Evolutionary conservation across 2,888 invertebrate genomes (phyloP).

Genomic region (Drosophila mercatorum): DNA sequence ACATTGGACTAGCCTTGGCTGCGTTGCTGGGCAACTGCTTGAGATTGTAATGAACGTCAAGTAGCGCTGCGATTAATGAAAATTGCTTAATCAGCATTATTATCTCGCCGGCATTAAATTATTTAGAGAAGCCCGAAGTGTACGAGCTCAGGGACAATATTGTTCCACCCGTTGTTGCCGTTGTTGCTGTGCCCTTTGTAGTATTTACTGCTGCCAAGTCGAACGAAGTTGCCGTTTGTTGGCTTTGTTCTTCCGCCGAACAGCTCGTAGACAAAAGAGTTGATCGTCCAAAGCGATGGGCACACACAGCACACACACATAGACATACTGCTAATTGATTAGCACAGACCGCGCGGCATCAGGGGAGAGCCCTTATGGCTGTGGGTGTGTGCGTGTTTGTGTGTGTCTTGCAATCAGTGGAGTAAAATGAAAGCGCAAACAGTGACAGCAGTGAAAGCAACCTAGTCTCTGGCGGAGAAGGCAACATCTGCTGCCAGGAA

Average conservation of each 20-base stretch:
- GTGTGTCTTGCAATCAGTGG: slow-evolving; percentile 39
- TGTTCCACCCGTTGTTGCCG: slow-evolving; percentile 7
- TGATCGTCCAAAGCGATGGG: slow-evolving; percentile 31
- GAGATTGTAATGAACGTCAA: slow-evolving; percentile 74
- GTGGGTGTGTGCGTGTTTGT: slow-evolving; percentile 8
- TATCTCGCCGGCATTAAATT: slow-evolving; percentile 75
- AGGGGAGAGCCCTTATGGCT: slow-evolving; percentile 12
- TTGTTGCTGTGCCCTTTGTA: slow-evolving; percentile 5
- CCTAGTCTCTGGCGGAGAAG: slow-evolving; percentile 11
- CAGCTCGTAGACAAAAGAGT: slow-evolving; percentile 46
- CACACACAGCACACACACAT: slow-evolving; percentile 22
- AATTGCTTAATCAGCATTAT: slow-evolving; percentile 81
- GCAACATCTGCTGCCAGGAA: slow-evolving; percentile 52
- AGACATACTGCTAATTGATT: slow-evolving; percentile 60
- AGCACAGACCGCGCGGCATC: slow-evolving; percentile 22
- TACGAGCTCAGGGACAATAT: slow-evolving; percentile 35
- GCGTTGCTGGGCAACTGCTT: slow-evolving; percentile 43
- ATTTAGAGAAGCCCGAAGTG: slow-evolving; percentile 60
- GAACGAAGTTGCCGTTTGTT: slow-evolving; percentile 53
- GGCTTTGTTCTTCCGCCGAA: slow-evolving; percentile 40
- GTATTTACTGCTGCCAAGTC: slow-evolving; percentile 33
- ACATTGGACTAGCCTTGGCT: slow-evolving; percentile 29
- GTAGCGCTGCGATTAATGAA: slow-evolving; percentile 77
- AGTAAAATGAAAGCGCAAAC: slow-evolving; percentile 51
- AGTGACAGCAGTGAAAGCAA: slow-evolving; percentile 13